Evolutionary conservation across 2,797 vertebrate genomes (phyloP).

Genomic region (Smutsia gigantea): DNA sequence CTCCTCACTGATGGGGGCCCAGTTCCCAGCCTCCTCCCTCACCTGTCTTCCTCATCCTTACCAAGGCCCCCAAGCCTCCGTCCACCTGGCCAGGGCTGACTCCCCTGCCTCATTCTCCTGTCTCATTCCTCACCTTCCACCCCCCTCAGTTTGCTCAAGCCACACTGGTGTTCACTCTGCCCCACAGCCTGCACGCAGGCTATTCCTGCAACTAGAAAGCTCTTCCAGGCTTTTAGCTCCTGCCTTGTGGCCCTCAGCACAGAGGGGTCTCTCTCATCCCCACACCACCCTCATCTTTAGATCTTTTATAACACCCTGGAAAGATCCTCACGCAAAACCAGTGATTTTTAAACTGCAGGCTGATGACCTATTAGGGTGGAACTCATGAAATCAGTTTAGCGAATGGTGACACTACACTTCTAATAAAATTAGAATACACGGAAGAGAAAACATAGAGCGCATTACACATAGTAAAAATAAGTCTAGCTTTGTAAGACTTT

Average conservation of each 20-base stretch:
- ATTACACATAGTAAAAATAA: background rate
- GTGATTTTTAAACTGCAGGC: background rate
- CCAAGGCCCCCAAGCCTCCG: background rate
- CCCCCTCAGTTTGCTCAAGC: accelerated
- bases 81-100: accelerated
- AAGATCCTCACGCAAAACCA: background rate
- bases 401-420: background rate
- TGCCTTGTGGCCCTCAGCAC: background rate
- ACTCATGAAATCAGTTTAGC: background rate
- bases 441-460: background rate
- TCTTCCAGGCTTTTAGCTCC: background rate
- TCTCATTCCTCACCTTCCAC: background rate
- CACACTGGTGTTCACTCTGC: background rate
- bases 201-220: background rate
- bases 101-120: background rate
- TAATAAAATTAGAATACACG: background rate
- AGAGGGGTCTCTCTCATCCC: background rate
- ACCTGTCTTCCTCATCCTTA: background rate
- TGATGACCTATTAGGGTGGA: background rate
- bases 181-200: background rate
- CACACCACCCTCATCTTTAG: no score
- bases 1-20: background rate
- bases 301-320: background rate
- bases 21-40: background rate
- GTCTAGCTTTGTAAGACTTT: background rate